Conservation (phyloP, 2,888 invertebrate species). For the Tiphia femorata region DNA sequence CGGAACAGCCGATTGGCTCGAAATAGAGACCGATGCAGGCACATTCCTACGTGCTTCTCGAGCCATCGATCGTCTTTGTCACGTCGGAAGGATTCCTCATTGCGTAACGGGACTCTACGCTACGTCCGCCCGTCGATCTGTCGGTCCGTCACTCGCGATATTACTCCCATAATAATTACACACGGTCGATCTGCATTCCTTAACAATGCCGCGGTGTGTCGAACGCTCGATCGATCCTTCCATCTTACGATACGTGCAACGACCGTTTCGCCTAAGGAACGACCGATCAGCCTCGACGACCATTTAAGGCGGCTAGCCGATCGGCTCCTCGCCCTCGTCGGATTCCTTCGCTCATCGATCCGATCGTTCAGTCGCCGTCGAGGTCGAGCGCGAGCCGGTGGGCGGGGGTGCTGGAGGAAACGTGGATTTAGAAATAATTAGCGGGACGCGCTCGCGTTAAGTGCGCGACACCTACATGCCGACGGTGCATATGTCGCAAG, state of each 20-base stretch:
- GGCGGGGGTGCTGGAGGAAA: slow-evolving; percentile 10
- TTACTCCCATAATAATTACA: slow-evolving; percentile 33
- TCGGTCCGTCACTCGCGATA: too few relatives aligned
- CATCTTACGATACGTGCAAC: slow-evolving; percentile 2
- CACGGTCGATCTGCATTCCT: slow-evolving; percentile 12
- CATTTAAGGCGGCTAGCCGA: slow-evolving; percentile 41
- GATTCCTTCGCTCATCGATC: not conserved
- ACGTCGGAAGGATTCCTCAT: too few relatives aligned
- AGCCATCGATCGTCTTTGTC: too few relatives aligned
- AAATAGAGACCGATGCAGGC: too few relatives aligned
- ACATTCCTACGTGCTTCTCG: too few relatives aligned
- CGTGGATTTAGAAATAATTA: slow-evolving; percentile 33
- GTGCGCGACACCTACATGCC: slow-evolving; percentile 41
- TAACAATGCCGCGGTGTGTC: slow-evolving; percentile 19
- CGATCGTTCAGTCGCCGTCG: not conserved
- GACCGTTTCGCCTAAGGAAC: slow-evolving; percentile 24
- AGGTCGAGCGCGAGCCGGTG: not conserved
- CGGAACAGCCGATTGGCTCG: too few relatives aligned
- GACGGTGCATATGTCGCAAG: slow-evolving; percentile 50
- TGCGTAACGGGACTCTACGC: too few relatives aligned
- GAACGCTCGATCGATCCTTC: slow-evolving; percentile 29
- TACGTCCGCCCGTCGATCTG: too few relatives aligned
- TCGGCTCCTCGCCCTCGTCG: slow-evolving; percentile 6
- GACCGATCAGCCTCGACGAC: slow-evolving; percentile 31
- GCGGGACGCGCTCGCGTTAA: slow-evolving; percentile 17